Percentiles rank a stretch among this genome's conserved stretches.
These are phyloP conservation scores for Channa striata DNA, from an alignment of 2,797 vertebrate species.

Conservation along the genomic window DNA sequence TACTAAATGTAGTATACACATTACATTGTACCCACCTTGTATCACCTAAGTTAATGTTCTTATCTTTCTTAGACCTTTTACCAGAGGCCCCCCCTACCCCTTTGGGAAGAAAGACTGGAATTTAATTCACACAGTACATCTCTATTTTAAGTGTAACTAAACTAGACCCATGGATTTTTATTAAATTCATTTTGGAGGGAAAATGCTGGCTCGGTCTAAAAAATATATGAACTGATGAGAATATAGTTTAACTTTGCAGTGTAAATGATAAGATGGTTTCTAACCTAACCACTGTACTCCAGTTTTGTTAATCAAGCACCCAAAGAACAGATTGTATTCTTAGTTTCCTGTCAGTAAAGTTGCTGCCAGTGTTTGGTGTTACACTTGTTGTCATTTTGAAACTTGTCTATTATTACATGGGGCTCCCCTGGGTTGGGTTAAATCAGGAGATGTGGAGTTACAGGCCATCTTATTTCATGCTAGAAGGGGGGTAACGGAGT, in stretches of 20 bases:
- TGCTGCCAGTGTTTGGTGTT: conserved; percentile 38
- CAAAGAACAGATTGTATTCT: conserved; percentile 29
- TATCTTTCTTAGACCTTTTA: conserved; percentile 69
- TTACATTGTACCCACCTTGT: conserved; percentile 59
- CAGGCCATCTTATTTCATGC: conserved; percentile 99
- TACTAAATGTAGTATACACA: conserved; percentile 23
- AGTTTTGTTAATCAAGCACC: conserved; percentile 39
- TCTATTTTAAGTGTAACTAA: conserved; percentile 27
- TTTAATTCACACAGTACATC: conserved; percentile 47
- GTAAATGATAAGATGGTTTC: conserved; percentile 98
- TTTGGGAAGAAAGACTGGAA: conserved; percentile 98
- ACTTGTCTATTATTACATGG: conserved; percentile 13
- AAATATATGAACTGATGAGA: conserved; percentile 95
- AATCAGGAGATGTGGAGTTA: conserved; percentile 82
- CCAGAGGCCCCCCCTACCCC: conserved; percentile 69
- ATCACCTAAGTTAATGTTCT: conserved; percentile 50
- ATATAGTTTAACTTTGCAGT: conserved; percentile 93
- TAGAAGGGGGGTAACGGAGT: conserved; percentile 95
- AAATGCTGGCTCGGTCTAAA: conserved; percentile 96
- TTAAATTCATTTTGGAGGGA: conserved; percentile 78
- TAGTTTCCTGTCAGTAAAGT: conserved; percentile 48
- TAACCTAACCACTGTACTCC: conserved; percentile 85
- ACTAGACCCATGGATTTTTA: conserved; percentile 53
- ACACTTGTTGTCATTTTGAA: conserved; percentile 32
- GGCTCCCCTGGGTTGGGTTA: conserved; percentile 58